Evolutionary conservation across 1,140 invertebrate genomes (phyloP).

Genomic region (Diplogasteroides magnus): DNA sequence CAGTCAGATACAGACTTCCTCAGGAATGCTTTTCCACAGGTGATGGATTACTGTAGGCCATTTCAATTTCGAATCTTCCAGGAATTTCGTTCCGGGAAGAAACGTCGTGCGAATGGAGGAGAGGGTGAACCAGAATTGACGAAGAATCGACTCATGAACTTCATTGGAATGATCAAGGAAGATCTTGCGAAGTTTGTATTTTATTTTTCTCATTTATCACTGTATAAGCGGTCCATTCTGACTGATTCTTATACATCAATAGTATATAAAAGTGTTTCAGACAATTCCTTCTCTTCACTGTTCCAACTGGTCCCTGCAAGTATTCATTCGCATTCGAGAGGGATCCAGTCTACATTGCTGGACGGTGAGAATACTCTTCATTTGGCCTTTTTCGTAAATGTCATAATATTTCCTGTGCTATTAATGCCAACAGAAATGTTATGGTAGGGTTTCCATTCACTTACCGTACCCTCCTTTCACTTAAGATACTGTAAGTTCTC

Average conservation of each 20-base stretch:
- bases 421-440: no score
- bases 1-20: constrained; percentile 37
- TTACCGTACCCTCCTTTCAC: neutral
- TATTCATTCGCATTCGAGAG: constrained; percentile 36
- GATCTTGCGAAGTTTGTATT: constrained; percentile 31
- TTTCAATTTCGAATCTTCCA: constrained; percentile 28
- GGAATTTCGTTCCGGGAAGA: neutral
- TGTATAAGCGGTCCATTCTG: no score
- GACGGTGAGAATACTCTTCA: constrained; percentile 16
- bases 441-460: no score
- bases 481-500: constrained; percentile 48
- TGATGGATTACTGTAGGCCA: constrained; percentile 30
- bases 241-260: no score
- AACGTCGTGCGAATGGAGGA: constrained; percentile 5
- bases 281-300: constrained; percentile 29
- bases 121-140: constrained; percentile 3
- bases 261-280: constrained; percentile 20
- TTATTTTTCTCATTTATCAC: no score
- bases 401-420: no score
- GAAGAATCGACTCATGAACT: constrained; percentile 20
- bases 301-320: constrained; percentile 28
- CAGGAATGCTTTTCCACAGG: constrained; percentile 37
- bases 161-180: constrained; percentile 23
- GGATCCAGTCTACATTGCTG: constrained; percentile 45
- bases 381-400: no score